Base-by-base conservation (phyloP, 2,113 vertebrate genomes). In the Vidua chalybeata region DNA sequence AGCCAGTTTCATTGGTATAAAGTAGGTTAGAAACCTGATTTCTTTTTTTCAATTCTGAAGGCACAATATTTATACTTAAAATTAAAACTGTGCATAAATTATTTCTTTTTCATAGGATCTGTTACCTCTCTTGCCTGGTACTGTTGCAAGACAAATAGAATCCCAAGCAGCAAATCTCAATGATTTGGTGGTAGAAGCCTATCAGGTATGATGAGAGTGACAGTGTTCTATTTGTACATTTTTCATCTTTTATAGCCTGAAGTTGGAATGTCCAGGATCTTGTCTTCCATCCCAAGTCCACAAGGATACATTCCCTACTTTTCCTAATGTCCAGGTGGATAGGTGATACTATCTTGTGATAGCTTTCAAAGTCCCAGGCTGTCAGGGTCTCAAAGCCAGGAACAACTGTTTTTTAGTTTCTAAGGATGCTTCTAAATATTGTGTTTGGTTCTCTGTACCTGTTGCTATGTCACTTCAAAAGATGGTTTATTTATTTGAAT, bases 1-100 rank as follows among this genome's bases (percentile, higher is more conserved):
- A 98, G 98, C 90, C 99, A 99, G 89, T 99, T 99, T 98, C 98
- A 98, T 97, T 99, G 99, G 99, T 99, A 99, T 97, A 98, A 99
- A 99, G 99, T 99, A 99, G 88, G 97, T 97, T 95, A 97, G 94
- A 94, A 84, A 87, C 68, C 10, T 59, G 66, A 92, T 81, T 85
- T 48, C 6, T 76, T 54, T 80, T 80, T 82, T 63, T 35, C 14
- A 41, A 10, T 89, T 93, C 75, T 66, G 46, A 76, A 84, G 93
- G 24, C 12, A 37, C 15, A 78, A 4, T 74, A 45, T 43, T 87
- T 61, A 45, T 71, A 77, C 46, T 64, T 62, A 71, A 84, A 71
- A 76, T 81, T 69, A 45, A 93, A 94, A 87, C 19, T 67, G 11
- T 86, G 7, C 37, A 75, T 89, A 51, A 90, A 87, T 72, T 0